Conservation (phyloP, 2,888 invertebrate species). For the Mystacides longicornis region DNA sequence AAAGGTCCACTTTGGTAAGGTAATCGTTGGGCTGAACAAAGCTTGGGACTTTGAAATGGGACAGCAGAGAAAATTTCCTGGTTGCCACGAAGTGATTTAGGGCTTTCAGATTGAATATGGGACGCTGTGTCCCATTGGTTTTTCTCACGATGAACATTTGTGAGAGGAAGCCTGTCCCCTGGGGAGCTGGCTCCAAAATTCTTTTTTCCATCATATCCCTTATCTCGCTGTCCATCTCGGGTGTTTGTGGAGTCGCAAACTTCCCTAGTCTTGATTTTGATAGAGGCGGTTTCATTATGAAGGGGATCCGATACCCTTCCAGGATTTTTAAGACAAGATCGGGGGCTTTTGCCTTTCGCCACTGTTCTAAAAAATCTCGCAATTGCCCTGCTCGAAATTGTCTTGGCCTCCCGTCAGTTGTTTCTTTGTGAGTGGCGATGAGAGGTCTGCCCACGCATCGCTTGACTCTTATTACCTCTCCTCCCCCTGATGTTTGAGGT, state of each 20-base stretch:
- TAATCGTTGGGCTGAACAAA: slow-evolving; percentile 26
- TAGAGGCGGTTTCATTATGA: not conserved
- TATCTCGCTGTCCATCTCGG: slow-evolving; percentile 5
- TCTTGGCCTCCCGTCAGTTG: not conserved
- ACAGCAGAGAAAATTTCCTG: slow-evolving; percentile 34
- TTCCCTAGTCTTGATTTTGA: not conserved
- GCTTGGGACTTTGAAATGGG: slow-evolving; percentile 14
- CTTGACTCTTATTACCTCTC: not conserved
- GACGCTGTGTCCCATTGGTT: slow-evolving; percentile 23
- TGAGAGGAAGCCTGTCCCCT: not conserved
- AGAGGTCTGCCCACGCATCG: not conserved
- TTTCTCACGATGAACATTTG: slow-evolving; percentile 4
- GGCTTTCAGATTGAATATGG: slow-evolving; percentile 35
- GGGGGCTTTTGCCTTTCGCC: not conserved
- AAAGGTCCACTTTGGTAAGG: slow-evolving; percentile 25
- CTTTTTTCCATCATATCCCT: not conserved
- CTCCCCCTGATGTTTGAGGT: not conserved
- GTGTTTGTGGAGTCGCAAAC: not conserved
- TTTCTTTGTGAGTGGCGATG: not conserved
- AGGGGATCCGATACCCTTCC: not conserved
- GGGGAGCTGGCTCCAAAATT: not conserved
- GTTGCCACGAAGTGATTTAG: slow-evolving; percentile 29
- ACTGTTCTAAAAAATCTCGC: not conserved
- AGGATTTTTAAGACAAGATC: not conserved
- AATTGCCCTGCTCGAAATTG: not conserved